Evolutionary conservation across 2,797 vertebrate species (phyloP).

Genomic region (Podarcis siculus): DNA sequence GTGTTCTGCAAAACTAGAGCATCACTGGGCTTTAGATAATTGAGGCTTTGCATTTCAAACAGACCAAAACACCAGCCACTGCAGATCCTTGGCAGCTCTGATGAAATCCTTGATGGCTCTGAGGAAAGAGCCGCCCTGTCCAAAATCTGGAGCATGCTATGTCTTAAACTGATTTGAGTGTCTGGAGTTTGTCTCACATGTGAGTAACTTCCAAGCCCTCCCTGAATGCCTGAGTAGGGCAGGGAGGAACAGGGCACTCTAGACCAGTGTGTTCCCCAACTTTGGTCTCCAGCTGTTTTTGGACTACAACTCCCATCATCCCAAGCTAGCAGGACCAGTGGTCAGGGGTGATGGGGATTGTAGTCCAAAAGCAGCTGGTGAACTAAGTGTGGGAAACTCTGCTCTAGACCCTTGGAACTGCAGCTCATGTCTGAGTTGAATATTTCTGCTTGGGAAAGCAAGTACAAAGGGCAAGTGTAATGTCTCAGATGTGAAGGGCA

Average conservation of each 20-base stretch:
- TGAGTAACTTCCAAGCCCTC: slow-evolving; percentile 33
- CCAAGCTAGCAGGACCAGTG: too few species aligned
- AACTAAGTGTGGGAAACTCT: too few species aligned
- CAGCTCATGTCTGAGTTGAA: not conserved
- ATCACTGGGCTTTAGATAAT: not conserved
- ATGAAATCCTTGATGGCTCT: not conserved
- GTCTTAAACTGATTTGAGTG: slow-evolving; percentile 21
- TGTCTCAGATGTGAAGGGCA: not conserved
- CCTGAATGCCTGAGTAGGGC: not conserved
- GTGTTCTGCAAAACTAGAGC: not conserved
- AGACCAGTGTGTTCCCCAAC: not conserved
- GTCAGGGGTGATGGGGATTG: too few species aligned
- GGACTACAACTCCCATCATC: too few species aligned
- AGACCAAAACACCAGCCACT: not conserved
- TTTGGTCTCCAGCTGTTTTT: too few species aligned
- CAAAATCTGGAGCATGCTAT: slow-evolving; percentile 18
- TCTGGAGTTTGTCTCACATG: slow-evolving; percentile 12
- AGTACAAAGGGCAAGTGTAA: not conserved
- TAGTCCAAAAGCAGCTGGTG: too few species aligned
- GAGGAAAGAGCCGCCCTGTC: not conserved
- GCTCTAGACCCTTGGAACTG: slow-evolving; percentile 15
- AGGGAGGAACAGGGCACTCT: slow-evolving; percentile 27
- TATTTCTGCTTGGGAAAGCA: not conserved
- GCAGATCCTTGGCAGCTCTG: not conserved
- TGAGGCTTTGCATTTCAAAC: slow-evolving; percentile 26